phyloP scores from a whole-genome alignment of 2,797 vertebrate genomes.

The Ceyx erithaca region DNA sequence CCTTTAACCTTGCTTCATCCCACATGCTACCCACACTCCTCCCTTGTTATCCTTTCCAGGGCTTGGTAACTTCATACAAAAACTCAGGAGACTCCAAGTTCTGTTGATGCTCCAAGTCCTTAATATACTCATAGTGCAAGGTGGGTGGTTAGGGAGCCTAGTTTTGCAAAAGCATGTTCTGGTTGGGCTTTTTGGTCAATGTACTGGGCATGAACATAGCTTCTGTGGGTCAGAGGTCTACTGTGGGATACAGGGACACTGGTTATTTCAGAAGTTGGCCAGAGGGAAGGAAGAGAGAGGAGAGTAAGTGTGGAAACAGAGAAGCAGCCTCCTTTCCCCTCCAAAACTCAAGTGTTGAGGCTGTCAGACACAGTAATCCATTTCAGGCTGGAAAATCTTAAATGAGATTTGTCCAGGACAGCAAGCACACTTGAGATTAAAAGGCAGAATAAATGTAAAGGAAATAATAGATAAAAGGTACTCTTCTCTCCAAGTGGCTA shows the following conservation, averaged over 20 bases:
- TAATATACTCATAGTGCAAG: not conserved
- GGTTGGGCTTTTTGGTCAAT: not conserved
- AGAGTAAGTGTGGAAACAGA: not conserved
- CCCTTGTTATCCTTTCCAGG: not conserved
- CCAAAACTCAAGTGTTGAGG: not conserved
- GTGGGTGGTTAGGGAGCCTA: not conserved
- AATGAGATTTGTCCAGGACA: conserved; percentile 17
- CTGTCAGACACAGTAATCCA: not conserved
- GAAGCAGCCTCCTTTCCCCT: not conserved
- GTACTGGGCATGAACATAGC: not conserved
- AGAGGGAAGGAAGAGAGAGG: not conserved
- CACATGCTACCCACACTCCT: not conserved
- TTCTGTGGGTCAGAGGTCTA: not conserved
- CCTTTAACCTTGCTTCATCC: not conserved
- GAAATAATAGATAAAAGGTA: not conserved
- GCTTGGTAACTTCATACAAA: not conserved
- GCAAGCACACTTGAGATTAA: conserved; percentile 12
- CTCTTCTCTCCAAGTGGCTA: conserved; percentile 7
- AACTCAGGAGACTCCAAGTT: not conserved
- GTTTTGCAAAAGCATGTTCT: not conserved
- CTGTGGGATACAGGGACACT: not conserved
- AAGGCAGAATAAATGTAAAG: conserved; percentile 30
- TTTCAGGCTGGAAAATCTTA: conserved; percentile 30
- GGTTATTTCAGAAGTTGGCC: not conserved
- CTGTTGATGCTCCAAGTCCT: not conserved